Conservation (phyloP, 2,888 invertebrate species). For the Plebejus melissa region DNA sequence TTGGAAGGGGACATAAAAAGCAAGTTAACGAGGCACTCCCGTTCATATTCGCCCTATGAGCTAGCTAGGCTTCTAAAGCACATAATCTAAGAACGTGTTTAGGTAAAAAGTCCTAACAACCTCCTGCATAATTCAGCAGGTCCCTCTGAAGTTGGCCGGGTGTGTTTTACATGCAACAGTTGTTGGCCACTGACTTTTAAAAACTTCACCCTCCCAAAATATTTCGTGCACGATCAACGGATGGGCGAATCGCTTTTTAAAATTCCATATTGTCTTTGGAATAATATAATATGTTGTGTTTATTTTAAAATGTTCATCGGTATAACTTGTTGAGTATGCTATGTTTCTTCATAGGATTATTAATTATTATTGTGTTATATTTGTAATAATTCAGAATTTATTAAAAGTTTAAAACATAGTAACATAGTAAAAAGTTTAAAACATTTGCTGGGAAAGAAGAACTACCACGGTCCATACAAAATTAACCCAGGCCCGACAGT, state of each 20-base stretch:
- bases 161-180: constrained; percentile 39
- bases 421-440: no score
- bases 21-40: no score
- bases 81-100: constrained; percentile 24
- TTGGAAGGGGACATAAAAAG: no score
- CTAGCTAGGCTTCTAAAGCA: neutral
- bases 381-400: no score
- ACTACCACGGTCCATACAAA: no score
- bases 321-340: neutral
- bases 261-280: constrained; percentile 3
- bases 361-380: neutral
- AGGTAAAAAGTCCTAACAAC: constrained; percentile 34
- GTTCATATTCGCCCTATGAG: neutral
- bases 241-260: constrained; percentile 22
- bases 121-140: constrained; percentile 39
- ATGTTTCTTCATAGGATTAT: neutral
- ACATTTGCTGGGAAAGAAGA: no score
- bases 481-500: no score
- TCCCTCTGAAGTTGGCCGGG: constrained; percentile 38
- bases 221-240: constrained; percentile 32
- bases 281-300: neutral
- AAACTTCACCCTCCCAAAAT: constrained; percentile 37
- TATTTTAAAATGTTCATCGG: neutral
- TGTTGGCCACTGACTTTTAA: constrained; percentile 38
- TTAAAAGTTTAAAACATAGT: no score